Evolutionary conservation across 2,888 invertebrate species (phyloP).

Genomic region (Horisme vitalbata): DNA sequence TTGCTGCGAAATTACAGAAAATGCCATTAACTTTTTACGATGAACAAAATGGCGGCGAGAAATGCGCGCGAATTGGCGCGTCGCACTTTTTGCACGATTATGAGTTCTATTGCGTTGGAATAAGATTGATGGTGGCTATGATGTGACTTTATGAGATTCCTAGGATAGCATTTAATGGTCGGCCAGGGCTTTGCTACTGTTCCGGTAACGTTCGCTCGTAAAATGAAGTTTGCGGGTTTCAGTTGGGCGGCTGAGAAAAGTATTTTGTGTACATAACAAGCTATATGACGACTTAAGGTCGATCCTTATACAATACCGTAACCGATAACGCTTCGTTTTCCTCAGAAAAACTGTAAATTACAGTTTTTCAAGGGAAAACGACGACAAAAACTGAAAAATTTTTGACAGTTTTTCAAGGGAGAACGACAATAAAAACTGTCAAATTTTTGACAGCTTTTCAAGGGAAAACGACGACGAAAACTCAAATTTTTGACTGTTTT

Average conservation of each 20-base stretch:
- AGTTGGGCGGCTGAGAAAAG: conserved; percentile 25
- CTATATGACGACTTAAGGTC: too few species aligned
- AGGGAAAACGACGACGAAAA: too few species aligned
- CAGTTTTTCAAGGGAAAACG: too few species aligned
- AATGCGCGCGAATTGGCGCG: conserved; percentile 47
- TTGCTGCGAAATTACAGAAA: conserved; percentile 69
- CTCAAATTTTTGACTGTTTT: too few species aligned
- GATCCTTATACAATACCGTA: too few species aligned
- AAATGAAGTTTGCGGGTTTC: conserved; percentile 58
- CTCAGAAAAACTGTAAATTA: too few species aligned
- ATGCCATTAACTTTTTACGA: conserved; percentile 76
- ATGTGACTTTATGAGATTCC: conserved; percentile 60
- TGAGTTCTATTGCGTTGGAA: conserved; percentile 38
- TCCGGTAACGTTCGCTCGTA: conserved; percentile 68
- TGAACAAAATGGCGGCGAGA: conserved; percentile 69
- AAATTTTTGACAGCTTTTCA: too few species aligned
- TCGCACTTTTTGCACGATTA: conserved; percentile 36
- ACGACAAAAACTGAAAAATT: too few species aligned
- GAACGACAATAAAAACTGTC: too few species aligned
- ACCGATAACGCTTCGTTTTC: too few species aligned
- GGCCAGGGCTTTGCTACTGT: conserved; percentile 61
- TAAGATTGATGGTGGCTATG: conserved; percentile 40
- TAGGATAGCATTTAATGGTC: conserved; percentile 74
- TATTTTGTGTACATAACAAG: too few species aligned
- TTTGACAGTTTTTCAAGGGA: too few species aligned